phyloP scores from a whole-genome alignment of 2,888 invertebrate species.

The Unio pictorum region DNA sequence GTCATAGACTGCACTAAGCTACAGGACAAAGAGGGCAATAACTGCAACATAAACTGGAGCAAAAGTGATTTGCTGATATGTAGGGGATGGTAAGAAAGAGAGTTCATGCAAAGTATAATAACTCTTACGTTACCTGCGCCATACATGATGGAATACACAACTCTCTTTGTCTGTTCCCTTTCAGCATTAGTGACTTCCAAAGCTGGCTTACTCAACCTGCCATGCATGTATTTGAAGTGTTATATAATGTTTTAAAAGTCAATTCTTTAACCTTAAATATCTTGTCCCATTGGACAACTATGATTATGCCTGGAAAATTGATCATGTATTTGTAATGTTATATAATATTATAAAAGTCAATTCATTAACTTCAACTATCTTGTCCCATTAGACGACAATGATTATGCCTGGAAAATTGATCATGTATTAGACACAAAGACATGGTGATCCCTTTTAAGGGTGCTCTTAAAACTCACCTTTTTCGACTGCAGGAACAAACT shows the following conservation, averaged over 20 bases:
- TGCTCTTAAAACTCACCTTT: too few species aligned
- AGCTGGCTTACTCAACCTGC: conserved; percentile 55
- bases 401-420: too few species aligned
- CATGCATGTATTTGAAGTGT: conserved; percentile 1
- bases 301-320: too few species aligned
- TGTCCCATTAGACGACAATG: too few species aligned
- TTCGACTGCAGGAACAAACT: too few species aligned
- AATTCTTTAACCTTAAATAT: background rate
- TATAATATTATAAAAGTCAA: background rate
- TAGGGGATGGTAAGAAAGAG: background rate
- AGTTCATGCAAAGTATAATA: background rate
- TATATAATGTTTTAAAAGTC: background rate
- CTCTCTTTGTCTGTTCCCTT: conserved; percentile 66
- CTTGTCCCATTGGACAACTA: too few species aligned
- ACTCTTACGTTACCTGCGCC: conserved; percentile 55
- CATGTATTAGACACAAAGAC: too few species aligned
- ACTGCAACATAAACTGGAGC: too few species aligned
- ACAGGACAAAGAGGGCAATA: too few species aligned
- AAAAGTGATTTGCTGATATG: too few species aligned
- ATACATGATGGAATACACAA: conserved; percentile 69
- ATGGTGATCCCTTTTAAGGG: too few species aligned
- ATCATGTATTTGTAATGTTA: background rate
- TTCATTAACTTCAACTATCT: background rate
- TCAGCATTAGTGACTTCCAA: conserved; percentile 48
- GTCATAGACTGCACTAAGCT: too few species aligned